Base-by-base conservation (phyloP, 1,140 invertebrate species). In the Trachymyrmex cornetzi region DNA sequence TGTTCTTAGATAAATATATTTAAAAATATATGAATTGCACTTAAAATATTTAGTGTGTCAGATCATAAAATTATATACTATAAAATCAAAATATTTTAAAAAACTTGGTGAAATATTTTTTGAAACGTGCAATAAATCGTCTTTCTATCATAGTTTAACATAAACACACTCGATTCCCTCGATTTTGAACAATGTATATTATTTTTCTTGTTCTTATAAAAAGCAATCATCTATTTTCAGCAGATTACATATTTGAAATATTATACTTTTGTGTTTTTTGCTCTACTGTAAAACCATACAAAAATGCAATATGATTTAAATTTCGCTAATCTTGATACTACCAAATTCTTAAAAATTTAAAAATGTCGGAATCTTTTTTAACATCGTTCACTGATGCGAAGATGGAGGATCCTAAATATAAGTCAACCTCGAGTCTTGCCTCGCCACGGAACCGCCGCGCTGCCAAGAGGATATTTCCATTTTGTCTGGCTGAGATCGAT, bases 401-500 rank as follows among this genome's bases (percentile, higher is more conserved):
- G 22, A 50, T 34, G 69, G 14, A 72, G 14, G n/a, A 74, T 63
- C n/a, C 19, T 22, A 57, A 74, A 82, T 27, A 27, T 63, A 84
- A 75, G 38, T 82, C 80, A 82, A 34, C n/a, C 44, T 9, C 38
- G 44, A 72, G 55, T 19, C 50, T 59, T 44, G 22, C 50, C 66
- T 30, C 67, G 38, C 38, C 53, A n/a, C 34, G 55, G n/a, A 74
- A 74, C 53, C 53, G 24, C 38, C 69, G 14, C 38, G 38, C 38
- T 9, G 9, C 67, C 22, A 30, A 44, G 67, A 50, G 80, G 80
- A 84, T 84, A 84, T 84, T 75, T 84, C 80, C 80, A 84, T 84
- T 84, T 84, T 75, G 80, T 84, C 80, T 84, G 69, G 55, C 55
- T 30, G 71, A 77, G 59, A 72, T 77, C 86, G 74, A 86, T 79